phyloP scores from a whole-genome alignment of 2,113 vertebrate genomes.

The Ptyas mucosa region DNA sequence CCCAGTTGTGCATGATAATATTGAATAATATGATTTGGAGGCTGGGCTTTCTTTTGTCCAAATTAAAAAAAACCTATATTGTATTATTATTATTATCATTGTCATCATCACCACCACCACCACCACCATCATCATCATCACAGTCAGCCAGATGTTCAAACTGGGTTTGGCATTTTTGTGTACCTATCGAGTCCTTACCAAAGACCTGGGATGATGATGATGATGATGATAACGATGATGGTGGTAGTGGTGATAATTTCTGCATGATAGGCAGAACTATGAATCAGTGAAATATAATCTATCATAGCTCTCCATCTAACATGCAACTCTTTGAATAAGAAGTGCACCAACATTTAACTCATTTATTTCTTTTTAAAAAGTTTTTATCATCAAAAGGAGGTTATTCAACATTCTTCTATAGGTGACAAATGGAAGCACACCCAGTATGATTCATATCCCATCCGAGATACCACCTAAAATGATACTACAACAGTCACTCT shows the following conservation, averaged over 20 bases:
- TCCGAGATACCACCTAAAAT: neutral
- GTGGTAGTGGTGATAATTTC: neutral
- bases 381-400: neutral
- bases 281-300: neutral
- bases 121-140: too few species aligned
- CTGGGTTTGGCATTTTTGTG: too few species aligned
- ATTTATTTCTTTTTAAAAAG: neutral
- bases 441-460: neutral
- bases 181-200: too few species aligned
- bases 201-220: too few species aligned
- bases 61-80: neutral
- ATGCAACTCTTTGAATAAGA: neutral
- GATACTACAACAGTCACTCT: neutral
- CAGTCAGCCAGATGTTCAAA: too few species aligned
- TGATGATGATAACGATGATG: too few species aligned
- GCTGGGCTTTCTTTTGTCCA: neutral
- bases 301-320: too few species aligned
- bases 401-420: neutral
- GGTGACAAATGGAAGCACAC: neutral
- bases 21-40: neutral
- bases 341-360: neutral
- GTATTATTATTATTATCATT: neutral
- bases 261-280: neutral
- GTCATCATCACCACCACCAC: too few species aligned
- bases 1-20: neutral